A percentile compares a stretch with the other conserved stretches of the same genome.
phyloP scores from a whole-genome alignment of 2,113 vertebrate species.

The Pedetes capensis region DNA sequence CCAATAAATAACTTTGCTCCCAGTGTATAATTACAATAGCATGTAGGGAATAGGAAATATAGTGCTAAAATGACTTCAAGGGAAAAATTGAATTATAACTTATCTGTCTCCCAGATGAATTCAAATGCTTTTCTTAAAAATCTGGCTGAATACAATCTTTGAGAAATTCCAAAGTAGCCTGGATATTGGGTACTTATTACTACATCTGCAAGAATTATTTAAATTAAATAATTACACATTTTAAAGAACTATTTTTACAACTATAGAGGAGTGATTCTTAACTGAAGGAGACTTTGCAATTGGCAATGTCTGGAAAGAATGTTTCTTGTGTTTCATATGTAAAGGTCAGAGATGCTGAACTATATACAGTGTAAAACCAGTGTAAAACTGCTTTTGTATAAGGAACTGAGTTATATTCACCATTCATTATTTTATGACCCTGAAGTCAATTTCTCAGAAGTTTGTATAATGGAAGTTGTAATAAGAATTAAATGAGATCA shows the following conservation, averaged over 20 bases:
- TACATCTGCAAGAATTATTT: not conserved
- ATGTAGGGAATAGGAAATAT: not conserved
- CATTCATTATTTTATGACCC: not conserved
- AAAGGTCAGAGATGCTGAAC: not conserved
- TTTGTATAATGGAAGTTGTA: not conserved
- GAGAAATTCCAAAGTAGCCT: not conserved
- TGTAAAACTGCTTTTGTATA: not conserved
- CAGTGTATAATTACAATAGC: not conserved
- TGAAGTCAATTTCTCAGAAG: not conserved
- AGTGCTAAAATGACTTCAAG: slow-evolving; percentile 12
- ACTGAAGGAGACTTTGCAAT: not conserved
- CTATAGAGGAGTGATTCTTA: not conserved
- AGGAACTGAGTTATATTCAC: not conserved
- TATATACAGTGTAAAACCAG: no score
- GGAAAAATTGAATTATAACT: not conserved
- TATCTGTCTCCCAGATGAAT: not conserved
- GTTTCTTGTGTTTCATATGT: not conserved
- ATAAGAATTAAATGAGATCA: slow-evolving; percentile 9
- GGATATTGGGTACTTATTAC: not conserved
- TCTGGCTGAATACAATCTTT: not conserved
- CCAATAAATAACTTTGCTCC: not conserved
- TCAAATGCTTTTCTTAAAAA: not conserved
- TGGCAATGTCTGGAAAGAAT: not conserved
- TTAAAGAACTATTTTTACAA: not conserved
- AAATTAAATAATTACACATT: not conserved